These are phyloP conservation scores for Phaethon lepturus DNA, from an alignment of 2,113 vertebrate species.

Conservation along the genomic window DNA sequence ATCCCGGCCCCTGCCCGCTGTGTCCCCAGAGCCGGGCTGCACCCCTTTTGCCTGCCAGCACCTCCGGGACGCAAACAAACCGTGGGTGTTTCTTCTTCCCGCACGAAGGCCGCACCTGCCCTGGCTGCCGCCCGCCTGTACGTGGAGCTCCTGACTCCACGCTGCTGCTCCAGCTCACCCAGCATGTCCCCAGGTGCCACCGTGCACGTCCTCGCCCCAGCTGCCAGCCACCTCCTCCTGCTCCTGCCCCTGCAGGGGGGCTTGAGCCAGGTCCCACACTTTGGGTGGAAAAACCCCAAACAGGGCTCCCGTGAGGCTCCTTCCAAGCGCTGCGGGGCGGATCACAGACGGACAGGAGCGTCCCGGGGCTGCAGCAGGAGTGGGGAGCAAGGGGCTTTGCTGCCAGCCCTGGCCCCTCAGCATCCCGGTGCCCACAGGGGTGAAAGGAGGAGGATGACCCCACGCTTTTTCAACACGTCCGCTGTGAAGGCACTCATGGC, in stretches of 20 bases:
- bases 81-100: background rate
- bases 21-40: background rate
- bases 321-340: background rate
- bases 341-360: background rate
- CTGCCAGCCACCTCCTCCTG: background rate
- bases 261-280: background rate
- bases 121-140: background rate
- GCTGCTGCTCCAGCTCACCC: background rate
- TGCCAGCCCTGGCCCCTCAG: background rate
- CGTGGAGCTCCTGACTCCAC: background rate
- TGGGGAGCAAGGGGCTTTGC: accelerated
- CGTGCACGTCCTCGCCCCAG: background rate
- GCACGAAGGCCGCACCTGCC: background rate
- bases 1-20: no score
- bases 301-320: accelerated
- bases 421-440: background rate
- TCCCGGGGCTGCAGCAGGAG: background rate
- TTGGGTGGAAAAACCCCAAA: background rate
- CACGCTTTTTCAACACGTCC: background rate
- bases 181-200: accelerated
- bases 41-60: accelerated
- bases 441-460: background rate
- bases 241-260: background rate
- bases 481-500: background rate
- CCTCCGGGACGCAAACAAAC: background rate